Percentiles rank a stretch among this genome's conserved stretches.
phyloP scores from a whole-genome alignment of 2,888 invertebrate genomes.

The Cecidostiba fungosa region DNA sequence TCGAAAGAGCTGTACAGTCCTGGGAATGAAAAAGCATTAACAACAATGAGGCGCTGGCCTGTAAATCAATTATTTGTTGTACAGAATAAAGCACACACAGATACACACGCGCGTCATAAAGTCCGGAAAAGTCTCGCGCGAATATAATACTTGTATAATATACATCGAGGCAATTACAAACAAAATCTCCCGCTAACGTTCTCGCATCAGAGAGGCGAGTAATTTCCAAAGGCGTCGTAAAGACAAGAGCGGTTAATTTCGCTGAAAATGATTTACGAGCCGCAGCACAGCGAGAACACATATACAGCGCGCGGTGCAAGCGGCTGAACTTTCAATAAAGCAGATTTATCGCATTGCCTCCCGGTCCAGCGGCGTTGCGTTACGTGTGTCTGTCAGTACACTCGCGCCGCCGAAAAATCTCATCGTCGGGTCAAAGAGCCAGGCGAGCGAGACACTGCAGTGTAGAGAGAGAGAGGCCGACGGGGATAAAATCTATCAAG shows the following conservation, averaged over 20 bases:
- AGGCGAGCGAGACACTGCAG: neutral
- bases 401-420: neutral
- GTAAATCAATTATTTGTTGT: neutral
- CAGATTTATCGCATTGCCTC: constrained; percentile 40
- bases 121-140: neutral
- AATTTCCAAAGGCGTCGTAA: constrained; percentile 39
- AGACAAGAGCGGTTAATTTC: constrained; percentile 51
- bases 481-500: constrained; percentile 16
- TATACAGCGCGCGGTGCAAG: neutral
- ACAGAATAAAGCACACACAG: neutral
- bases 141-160: neutral
- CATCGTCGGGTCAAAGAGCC: constrained; percentile 7
- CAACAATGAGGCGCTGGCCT: neutral
- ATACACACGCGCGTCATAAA: neutral
- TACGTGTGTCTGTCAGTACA: neutral
- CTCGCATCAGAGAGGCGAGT: constrained; percentile 9
- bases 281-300: neutral
- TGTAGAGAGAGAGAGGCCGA: neutral
- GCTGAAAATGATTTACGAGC: constrained; percentile 48
- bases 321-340: constrained; percentile 39
- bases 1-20: neutral
- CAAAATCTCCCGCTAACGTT: constrained; percentile 4
- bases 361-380: neutral
- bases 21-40: neutral
- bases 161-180: constrained; percentile 26